A percentile compares a stretch with the other conserved stretches of the same genome.
Evolutionary conservation across 2,113 vertebrate species (phyloP).

Genomic region (Origma solitaria): DNA sequence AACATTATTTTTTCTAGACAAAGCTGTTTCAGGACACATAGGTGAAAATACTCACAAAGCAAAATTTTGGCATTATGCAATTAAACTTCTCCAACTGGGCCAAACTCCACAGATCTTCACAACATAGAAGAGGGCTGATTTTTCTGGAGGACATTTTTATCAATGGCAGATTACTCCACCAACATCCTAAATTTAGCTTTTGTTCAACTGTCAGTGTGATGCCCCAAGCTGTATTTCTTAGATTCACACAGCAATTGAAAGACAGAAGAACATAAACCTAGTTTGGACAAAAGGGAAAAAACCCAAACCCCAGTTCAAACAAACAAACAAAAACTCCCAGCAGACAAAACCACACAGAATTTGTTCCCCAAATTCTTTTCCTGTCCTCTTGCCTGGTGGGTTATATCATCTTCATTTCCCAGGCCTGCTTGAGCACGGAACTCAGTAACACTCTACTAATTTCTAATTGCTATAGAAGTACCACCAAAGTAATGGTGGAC

Average conservation of each 20-base stretch:
- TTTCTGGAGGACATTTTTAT: not conserved
- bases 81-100: not conserved
- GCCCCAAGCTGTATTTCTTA: not conserved
- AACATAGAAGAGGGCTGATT: not conserved
- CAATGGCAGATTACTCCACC: not conserved
- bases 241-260: not conserved
- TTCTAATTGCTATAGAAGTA: not conserved
- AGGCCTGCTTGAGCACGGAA: not conserved
- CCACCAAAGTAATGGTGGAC: not conserved
- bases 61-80: not conserved
- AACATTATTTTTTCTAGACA: not conserved
- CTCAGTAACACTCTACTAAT: not conserved
- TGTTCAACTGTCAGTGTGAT: not conserved
- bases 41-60: not conserved
- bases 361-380: not conserved
- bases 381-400: not conserved
- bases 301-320: not conserved
- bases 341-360: not conserved
- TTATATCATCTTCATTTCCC: not conserved
- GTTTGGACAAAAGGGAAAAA: not conserved
- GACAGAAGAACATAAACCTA: not conserved
- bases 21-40: not conserved
- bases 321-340: not conserved
- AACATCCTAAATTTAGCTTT: not conserved
- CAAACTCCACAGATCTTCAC: not conserved